Evolutionary conservation across 2,113 vertebrate species (phyloP).

Genomic region (Cyprinodon variegatus): DNA sequence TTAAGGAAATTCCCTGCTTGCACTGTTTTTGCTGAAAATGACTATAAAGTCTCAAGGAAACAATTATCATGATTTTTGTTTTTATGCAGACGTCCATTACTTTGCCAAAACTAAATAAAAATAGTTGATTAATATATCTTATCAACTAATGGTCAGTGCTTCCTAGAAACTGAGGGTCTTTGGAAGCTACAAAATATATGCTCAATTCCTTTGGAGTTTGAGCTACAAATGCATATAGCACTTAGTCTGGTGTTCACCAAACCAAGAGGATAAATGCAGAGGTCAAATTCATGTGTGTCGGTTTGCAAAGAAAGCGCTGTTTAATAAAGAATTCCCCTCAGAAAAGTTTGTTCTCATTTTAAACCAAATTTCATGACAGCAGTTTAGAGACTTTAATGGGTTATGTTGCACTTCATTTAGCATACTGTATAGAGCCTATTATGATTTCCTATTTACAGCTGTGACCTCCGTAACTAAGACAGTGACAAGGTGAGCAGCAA

Average conservation of each 20-base stretch:
- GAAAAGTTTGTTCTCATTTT: constrained; percentile 1
- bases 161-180: not conserved
- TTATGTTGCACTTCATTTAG: constrained; percentile 23
- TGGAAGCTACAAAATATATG: not conserved
- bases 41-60: not conserved
- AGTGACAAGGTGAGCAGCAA: constrained; percentile 9
- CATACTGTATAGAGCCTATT: constrained; percentile 6
- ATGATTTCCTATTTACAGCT: constrained; percentile 6
- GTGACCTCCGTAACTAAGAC: constrained; percentile 15
- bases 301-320: not conserved
- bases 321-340: constrained; percentile 1
- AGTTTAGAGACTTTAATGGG: not conserved
- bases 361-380: constrained; percentile 1
- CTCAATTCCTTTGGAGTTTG: not conserved
- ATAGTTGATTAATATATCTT: not conserved
- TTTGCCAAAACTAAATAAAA: not conserved
- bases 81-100: not conserved
- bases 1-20: not conserved
- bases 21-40: not conserved
- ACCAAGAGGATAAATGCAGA: not conserved
- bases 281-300: not conserved
- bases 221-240: not conserved
- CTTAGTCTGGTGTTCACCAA: not conserved
- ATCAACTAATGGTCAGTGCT: not conserved
- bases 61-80: not conserved